Evolutionary conservation across 2,113 vertebrate genomes (phyloP).

Genomic region (Salvelinus alpinus): DNA sequence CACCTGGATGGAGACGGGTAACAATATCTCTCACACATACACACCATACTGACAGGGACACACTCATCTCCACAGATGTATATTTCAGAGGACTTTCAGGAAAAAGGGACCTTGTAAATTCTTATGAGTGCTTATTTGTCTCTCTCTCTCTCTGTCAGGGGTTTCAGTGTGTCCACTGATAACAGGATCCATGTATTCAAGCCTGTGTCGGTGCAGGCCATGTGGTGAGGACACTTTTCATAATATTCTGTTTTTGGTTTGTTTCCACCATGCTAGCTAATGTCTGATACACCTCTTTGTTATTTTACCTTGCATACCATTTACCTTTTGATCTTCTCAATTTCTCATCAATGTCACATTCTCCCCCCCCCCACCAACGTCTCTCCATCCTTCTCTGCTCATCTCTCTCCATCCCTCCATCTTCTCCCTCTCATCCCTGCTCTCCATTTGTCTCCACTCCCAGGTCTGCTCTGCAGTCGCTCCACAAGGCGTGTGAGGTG

Average conservation of each 20-base stretch:
- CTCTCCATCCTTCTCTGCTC: not conserved
- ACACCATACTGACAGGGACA: not conserved
- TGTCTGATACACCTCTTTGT: too few species aligned
- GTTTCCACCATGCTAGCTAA: too few species aligned
- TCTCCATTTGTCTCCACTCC: not conserved
- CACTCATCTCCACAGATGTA: not conserved
- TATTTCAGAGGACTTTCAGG: not conserved
- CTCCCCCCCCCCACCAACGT: too few species aligned
- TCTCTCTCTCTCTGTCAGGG: conserved; percentile 58
- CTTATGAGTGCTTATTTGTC: not conserved
- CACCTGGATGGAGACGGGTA: conserved; percentile 99
- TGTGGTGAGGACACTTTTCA: conserved; percentile 84
- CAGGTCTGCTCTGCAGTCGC: conserved; percentile 95
- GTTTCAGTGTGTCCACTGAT: conserved; percentile 95
- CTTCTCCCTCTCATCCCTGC: conserved; percentile 4
- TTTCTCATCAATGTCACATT: not conserved
- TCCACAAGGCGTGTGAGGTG: conserved; percentile 95
- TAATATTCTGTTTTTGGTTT: too few species aligned
- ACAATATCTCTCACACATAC: conserved; percentile 48
- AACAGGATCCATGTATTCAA: conserved; percentile 97
- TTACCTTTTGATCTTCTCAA: too few species aligned
- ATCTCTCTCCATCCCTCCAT: not conserved
- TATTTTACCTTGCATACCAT: too few species aligned
- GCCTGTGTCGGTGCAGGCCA: conserved; percentile 96
- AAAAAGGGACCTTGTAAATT: too few species aligned